A percentile compares a stretch with the other conserved stretches of the same genome.
Conservation (phyloP, 1,140 invertebrate genomes). For the Bemisia tabaci region DNA sequence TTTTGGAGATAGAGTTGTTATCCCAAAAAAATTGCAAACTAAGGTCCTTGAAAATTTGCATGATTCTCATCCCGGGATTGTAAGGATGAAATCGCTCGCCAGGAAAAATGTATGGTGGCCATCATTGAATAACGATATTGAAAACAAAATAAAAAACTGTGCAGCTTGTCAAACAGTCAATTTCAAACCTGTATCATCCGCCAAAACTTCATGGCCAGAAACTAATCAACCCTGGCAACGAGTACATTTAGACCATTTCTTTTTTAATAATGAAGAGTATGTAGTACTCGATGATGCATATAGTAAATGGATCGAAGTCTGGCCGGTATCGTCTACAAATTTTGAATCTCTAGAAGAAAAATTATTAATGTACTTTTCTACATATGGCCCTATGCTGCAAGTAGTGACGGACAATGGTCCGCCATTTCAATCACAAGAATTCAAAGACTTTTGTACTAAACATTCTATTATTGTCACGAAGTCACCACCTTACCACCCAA, state of each 20-base stretch:
- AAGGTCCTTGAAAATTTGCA: conserved; percentile 23
- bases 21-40: conserved; percentile 17
- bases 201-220: conserved; percentile 11
- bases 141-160: conserved; percentile 24
- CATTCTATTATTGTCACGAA: conserved; percentile 1
- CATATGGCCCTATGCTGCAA: conserved; percentile 2
- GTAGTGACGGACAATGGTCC: conserved; percentile 12
- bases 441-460: neutral
- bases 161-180: conserved; percentile 13
- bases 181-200: too few relatives aligned
- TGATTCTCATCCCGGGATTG: conserved; percentile 26
- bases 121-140: conserved; percentile 24
- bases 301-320: conserved; percentile 2
- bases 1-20: conserved; percentile 17
- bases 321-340: neutral
- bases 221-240: conserved; percentile 12
- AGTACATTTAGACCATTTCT: conserved; percentile 32
- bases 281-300: conserved; percentile 28
- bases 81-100: conserved; percentile 25
- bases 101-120: conserved; percentile 31
- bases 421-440: conserved; percentile 3
- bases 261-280: conserved; percentile 28
- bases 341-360: neutral
- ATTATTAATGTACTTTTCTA: neutral
- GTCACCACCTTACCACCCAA: conserved; percentile 5